Base-by-base conservation (phyloP, 2,888 invertebrate genomes). In the Drosophila meridiana region DNA sequence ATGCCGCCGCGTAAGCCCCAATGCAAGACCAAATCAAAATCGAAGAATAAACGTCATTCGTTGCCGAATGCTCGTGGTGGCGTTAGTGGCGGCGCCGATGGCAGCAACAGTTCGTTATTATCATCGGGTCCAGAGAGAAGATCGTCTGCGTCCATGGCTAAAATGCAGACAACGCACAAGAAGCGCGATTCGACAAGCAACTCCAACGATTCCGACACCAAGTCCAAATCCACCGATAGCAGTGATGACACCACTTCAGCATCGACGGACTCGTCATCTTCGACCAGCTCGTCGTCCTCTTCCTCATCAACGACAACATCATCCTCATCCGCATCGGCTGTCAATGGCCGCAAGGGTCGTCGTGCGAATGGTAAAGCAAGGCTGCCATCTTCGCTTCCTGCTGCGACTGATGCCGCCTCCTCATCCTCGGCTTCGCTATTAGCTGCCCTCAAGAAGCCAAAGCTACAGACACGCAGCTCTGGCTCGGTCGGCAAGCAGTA, bases 401-500 rank as follows among this genome's bases (percentile, higher is more conserved):
- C 57, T 14, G 71, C 50, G 53, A 64, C 43, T 32, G 70, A 36
- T 55, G 59, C 59, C 30, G 45, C 59, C 53, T 43, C 69, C 7
- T 56, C 75, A 9, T 58, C 73, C 36, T 58, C 82, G 57, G 61
- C 66, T 38, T 67, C 84, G 8, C 68, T 87, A n/a, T 50, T 85
- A 62, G 69, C 77, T 59, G 64, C 80, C 47, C 65, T 87, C 42
- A 90, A 89, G 70, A 91, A 83, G 53, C 52, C 85, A 14, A 91
- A 83, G 78, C 80, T 57, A 63, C 63, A 78, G 56, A 63, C 84
- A 70, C 91, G 91, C 56, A 72, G 85, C 58, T 52, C 73, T 20
- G 60, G 40, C 28, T 60, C 63, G 30, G 34, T 32, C 43, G 77
- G 71, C 59, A 93, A 92, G 73, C 89, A 92, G 83, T 91, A 92